phyloP scores from a whole-genome alignment of 2,888 invertebrate species.

The Drosophila kanekoi region DNA sequence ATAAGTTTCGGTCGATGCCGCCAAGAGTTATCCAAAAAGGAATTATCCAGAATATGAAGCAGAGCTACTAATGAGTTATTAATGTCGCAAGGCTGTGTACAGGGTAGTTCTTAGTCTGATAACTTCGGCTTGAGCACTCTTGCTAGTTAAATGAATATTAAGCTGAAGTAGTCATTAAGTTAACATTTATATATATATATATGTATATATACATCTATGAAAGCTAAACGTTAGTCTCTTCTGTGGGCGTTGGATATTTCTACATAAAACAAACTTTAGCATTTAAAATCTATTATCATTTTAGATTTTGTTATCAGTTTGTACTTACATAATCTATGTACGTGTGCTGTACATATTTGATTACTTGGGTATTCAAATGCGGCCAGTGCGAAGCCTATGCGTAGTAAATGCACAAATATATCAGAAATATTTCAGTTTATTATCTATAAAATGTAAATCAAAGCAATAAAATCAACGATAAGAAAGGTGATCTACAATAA shows the following conservation, averaged over 20 bases:
- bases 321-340: not conserved
- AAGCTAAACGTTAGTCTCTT: not conserved
- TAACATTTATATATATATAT: not conserved
- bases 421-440: not conserved
- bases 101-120: too few relatives aligned
- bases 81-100: too few relatives aligned
- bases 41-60: too few relatives aligned
- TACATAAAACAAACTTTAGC: not conserved
- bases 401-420: not conserved
- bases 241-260: not conserved
- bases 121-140: too few relatives aligned
- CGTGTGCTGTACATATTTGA: not conserved
- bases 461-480: slow-evolving; percentile 27
- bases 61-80: too few relatives aligned
- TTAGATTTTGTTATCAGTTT: slow-evolving; percentile 7
- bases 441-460: slow-evolving; percentile 15
- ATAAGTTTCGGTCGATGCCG: too few relatives aligned
- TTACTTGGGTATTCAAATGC: not conserved
- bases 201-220: not conserved
- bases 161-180: too few relatives aligned
- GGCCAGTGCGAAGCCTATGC: not conserved
- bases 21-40: too few relatives aligned
- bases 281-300: not conserved
- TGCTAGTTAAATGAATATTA: too few relatives aligned
- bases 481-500: slow-evolving; percentile 4